Conservation (phyloP, 2,113 vertebrate genomes). For the Ameiurus melas region DNA sequence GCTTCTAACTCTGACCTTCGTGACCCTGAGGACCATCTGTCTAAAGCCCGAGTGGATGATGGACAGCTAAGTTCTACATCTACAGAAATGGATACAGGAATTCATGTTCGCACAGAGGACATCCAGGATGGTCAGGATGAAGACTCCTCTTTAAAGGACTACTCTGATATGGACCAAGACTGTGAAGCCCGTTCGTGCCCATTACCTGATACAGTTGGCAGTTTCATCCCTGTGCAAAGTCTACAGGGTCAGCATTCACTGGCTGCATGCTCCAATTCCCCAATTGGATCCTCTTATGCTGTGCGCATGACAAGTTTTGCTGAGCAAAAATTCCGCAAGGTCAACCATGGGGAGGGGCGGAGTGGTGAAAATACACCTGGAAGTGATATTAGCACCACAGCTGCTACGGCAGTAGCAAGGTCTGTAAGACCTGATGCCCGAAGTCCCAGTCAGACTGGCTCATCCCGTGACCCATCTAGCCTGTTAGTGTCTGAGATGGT, state of each 20-base stretch:
- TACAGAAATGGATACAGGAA: constrained; percentile 94
- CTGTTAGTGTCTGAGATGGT: constrained; percentile 95
- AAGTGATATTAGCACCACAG: constrained; percentile 80
- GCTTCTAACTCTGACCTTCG: constrained; percentile 48
- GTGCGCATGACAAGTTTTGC: constrained; percentile 98
- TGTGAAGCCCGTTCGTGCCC: constrained; percentile 76
- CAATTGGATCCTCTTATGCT: constrained; percentile 76
- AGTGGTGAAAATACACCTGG: constrained; percentile 94
- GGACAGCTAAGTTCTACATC: constrained; percentile 79
- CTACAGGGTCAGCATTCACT: constrained; percentile 83
- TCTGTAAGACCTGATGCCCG: constrained; percentile 77
- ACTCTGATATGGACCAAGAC: constrained; percentile 93
- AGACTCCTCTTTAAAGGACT: constrained; percentile 93
- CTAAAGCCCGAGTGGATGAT: constrained; percentile 74
- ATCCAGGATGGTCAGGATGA: constrained; percentile 94
- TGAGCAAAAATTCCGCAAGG: constrained; percentile 92
- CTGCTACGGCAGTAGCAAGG: constrained; percentile 71
- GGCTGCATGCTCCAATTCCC: constrained; percentile 86
- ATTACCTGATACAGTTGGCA: constrained; percentile 68
- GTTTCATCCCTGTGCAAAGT: constrained; percentile 74
- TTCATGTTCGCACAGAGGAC: constrained; percentile 94
- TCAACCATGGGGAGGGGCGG: constrained; percentile 82
- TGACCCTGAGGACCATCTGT: constrained; percentile 67
- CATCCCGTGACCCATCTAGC: constrained; percentile 84
- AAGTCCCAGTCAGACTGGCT: constrained; percentile 66